A percentile compares a stretch with the other conserved stretches of the same genome.
These are phyloP conservation scores for Portunus trituberculatus DNA, from an alignment of 1,140 invertebrate species.

Conservation along the genomic window DNA sequence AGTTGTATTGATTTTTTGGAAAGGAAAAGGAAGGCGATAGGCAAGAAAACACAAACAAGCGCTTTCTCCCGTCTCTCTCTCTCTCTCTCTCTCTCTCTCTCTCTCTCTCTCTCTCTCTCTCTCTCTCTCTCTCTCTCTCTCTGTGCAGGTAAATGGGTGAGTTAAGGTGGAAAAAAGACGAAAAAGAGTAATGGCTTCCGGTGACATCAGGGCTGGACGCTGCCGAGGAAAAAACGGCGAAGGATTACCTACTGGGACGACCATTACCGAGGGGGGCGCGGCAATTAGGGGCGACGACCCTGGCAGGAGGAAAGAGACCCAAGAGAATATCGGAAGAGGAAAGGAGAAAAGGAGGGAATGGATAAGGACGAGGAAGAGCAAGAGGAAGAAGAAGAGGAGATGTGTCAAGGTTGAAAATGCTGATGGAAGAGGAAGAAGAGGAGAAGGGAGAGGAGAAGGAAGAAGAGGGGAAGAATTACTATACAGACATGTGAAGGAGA, in stretches of 20 bases:
- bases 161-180: neutral
- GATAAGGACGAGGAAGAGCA: neutral
- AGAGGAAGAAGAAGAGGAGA: neutral
- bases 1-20: too few relatives aligned
- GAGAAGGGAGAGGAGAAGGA: neutral
- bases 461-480: conserved; percentile 2
- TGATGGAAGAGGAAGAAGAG: neutral
- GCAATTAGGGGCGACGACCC: neutral
- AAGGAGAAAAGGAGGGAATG: neutral
- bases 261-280: neutral
- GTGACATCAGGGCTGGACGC: too few relatives aligned
- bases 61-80: neutral
- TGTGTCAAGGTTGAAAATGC: too few relatives aligned
- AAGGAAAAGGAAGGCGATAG: too few relatives aligned
- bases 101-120: conserved; percentile 32
- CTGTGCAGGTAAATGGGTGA: neutral
- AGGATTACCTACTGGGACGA: neutral
- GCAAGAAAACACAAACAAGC: neutral
- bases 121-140: neutral
- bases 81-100: conserved; percentile 36
- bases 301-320: neutral
- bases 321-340: neutral
- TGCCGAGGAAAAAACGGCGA: too few relatives aligned
- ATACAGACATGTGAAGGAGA: too few relatives aligned
- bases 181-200: neutral